A percentile compares a stretch with the other conserved stretches of the same genome.
Conservation (phyloP, 2,888 invertebrate species). For the Macrostomum cliftonense region DNA sequence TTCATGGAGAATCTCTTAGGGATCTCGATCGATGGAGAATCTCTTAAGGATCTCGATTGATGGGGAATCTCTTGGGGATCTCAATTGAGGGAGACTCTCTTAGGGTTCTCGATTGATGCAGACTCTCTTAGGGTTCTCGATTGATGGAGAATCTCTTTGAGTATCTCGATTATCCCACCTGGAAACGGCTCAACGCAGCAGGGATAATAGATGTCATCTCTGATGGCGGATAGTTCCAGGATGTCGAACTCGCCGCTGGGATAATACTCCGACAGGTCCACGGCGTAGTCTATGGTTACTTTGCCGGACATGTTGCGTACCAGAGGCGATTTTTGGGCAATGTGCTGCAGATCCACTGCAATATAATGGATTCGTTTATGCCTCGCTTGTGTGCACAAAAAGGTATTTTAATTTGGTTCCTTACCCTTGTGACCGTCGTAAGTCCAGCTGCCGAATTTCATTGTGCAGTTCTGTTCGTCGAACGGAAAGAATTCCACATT, state of each 20-base stretch:
- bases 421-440: constrained; percentile 59
- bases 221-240: constrained; percentile 45
- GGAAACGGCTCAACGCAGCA: constrained; percentile 36
- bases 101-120: no score
- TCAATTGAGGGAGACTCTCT: no score
- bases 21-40: no score
- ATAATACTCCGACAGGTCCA: constrained; percentile 34
- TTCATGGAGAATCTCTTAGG: no score
- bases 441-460: constrained; percentile 97
- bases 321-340: constrained; percentile 1
- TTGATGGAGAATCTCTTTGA: no score
- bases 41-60: no score
- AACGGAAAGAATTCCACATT: constrained; percentile 16
- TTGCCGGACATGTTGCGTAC: constrained; percentile 4
- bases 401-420: no score
- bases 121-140: no score
- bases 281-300: constrained; percentile 22
- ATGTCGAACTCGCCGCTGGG: constrained; percentile 36
- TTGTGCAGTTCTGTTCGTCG: constrained; percentile 60
- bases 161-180: no score
- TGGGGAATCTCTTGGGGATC: no score
- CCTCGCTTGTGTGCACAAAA: no score
- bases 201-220: constrained; percentile 42
- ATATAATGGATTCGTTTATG: no score
- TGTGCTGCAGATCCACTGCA: constrained; percentile 7